Base-by-base conservation (phyloP, 2,113 vertebrate species). In the Sisor rabdophorus region DNA sequence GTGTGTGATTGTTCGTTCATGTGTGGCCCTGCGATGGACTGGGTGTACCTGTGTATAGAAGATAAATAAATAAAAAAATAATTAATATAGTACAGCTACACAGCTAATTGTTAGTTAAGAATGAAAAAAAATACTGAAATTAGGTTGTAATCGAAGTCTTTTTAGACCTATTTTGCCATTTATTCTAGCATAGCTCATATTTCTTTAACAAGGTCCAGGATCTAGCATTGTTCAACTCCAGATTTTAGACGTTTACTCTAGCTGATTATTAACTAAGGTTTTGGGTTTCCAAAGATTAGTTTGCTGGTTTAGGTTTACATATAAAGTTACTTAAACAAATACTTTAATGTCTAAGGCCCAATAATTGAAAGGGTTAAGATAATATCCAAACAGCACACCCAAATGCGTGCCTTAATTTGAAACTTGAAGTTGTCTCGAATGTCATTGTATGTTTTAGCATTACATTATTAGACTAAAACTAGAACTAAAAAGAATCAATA, bases 261-360 rank as follows among this genome's bases (percentile, higher is more conserved):
- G 52, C 65, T 61, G 77, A 79, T 82, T 79, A 79, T 82, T 82
- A 78, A 78, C 77, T 59, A 16, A 47, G 77, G 60, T 50, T 68
- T 75, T 61, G 54, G 60, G 64, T 79, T 65, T 71, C 77, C 61
- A 61, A 82, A 69, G 54, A 20, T 78, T 71, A 52, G 52, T 74
- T 60, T 50, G n/a, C 77, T 76, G 69, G 77, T 73, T 82, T 79
- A 61, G 24, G 47, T 68, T 82, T 82, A 76, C 81, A 70, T 79
- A 76, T 79, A 61, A 69, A 71, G 65, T 76, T 82, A 79, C 77
- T 52, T 76, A 54, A 48, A 73, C 80, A 44, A 44, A 82, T 79
- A 73, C 60, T 58, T 59, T 53, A 76, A 67, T 82, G 63, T 65
- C 68, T 63, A 44, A 40, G 56, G 5, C 22, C 17, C 13, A 71